Conservation (phyloP, 1,140 invertebrate species). For the Ceratosolen solmsi region DNA sequence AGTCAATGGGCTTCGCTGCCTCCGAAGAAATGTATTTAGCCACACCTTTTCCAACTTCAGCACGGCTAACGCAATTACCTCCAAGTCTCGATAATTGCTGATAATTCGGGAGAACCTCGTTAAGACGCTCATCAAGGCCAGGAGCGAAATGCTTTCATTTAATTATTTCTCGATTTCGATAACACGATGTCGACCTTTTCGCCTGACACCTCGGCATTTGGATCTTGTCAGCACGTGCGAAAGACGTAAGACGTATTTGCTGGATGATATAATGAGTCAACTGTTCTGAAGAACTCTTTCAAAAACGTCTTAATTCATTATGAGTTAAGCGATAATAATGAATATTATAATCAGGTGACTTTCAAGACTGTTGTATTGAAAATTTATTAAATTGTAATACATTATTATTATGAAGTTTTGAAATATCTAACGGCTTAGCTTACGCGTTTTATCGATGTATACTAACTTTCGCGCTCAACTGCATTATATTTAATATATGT, state of each 20-base stretch:
- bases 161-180: conserved; percentile 72
- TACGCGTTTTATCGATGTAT: no score
- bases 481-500: no score
- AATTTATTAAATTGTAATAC: no score
- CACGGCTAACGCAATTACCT: conserved; percentile 70
- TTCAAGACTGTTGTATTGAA: no score
- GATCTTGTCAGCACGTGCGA: conserved; percentile 15
- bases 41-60: conserved; percentile 70
- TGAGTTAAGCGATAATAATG: no score
- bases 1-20: conserved; percentile 41
- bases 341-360: no score
- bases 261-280: background rate
- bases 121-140: conserved; percentile 72
- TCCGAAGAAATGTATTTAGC: conserved; percentile 68
- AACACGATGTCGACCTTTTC: conserved; percentile 63
- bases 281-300: background rate
- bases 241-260: conserved; percentile 4
- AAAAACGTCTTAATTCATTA: no score
- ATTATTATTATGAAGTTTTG: no score
- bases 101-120: conserved; percentile 73
- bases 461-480: no score
- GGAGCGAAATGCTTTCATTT: conserved; percentile 71
- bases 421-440: no score
- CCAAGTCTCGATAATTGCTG: conserved; percentile 74
- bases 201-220: conserved; percentile 25